Percentiles rank a stretch among this genome's conserved stretches.
Evolutionary conservation across 1,140 invertebrate genomes (phyloP).

Genomic region (Drosophila teissieri): DNA sequence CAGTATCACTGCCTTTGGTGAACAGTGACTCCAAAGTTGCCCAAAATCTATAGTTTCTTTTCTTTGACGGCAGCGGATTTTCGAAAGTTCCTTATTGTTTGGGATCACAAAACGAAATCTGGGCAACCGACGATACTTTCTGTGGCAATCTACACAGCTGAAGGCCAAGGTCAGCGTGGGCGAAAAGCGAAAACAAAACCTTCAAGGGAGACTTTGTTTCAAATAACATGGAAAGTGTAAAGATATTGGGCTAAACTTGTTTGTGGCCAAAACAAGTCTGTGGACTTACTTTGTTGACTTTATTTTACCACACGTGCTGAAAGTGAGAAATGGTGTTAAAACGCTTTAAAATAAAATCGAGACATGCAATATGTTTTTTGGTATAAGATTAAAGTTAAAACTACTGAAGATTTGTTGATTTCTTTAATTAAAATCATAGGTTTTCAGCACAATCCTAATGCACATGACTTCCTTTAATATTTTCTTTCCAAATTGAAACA

Average conservation of each 20-base stretch:
- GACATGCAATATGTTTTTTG: too few species aligned
- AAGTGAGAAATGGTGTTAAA: not conserved
- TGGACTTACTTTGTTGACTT: not conserved
- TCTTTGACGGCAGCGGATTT: not conserved
- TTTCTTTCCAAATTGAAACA: too few species aligned
- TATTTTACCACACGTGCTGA: not conserved
- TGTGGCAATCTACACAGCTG: not conserved
- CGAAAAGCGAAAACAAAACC: not conserved
- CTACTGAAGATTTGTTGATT: too few species aligned
- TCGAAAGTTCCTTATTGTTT: conserved; percentile 14
- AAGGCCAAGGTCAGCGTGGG: conserved; percentile 19
- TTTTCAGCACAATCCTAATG: too few species aligned
- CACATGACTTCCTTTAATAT: too few species aligned
- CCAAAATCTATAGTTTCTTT: conserved; percentile 7
- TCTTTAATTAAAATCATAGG: too few species aligned
- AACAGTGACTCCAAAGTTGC: conserved; percentile 17
- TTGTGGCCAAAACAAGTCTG: conserved; percentile 10
- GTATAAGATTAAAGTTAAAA: too few species aligned
- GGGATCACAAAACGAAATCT: not conserved
- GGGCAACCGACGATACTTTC: conserved; percentile 14
- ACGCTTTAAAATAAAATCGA: not conserved
- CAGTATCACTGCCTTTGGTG: not conserved
- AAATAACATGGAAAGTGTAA: conserved; percentile 4
- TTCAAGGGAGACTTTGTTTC: conserved; percentile 4
- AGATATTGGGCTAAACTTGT: conserved; percentile 12